phyloP scores from a whole-genome alignment of 2,797 vertebrate genomes.

The Chanos chanos region DNA sequence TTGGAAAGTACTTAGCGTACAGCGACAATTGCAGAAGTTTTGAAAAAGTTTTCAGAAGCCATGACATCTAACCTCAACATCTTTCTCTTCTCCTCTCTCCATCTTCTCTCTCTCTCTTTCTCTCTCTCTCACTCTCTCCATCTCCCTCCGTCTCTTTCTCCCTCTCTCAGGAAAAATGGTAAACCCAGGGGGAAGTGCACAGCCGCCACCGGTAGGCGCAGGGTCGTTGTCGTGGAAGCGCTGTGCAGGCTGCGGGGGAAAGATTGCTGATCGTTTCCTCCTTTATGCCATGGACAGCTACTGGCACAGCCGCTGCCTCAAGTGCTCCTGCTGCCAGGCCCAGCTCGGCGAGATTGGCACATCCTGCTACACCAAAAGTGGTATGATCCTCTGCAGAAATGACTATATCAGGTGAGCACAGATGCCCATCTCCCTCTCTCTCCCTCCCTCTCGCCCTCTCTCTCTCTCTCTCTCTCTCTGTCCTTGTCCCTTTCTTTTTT shows the following conservation, averaged over 20 bases:
- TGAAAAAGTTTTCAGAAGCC: too few species aligned
- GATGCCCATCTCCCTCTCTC: too few species aligned
- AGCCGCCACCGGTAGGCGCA: conserved; percentile 87
- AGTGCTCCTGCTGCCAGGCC: conserved; percentile 98
- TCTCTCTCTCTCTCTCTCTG: too few species aligned
- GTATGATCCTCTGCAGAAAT: conserved; percentile 99
- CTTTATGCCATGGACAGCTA: conserved; percentile 99
- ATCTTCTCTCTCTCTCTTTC: background rate
- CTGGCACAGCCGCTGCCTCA: conserved; percentile 99
- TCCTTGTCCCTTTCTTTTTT: too few species aligned
- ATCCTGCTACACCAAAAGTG: conserved; percentile 98
- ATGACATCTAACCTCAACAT: too few species aligned
- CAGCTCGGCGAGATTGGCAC: conserved; percentile 98
- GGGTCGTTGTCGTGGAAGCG: conserved; percentile 95
- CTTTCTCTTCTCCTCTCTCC: too few species aligned
- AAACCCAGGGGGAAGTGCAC: conserved; percentile 93
- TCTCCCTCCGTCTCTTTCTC: conserved; percentile 1
- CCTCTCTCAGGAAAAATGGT: conserved; percentile 84
- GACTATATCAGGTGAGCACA: conserved; percentile 99
- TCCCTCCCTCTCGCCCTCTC: too few species aligned
- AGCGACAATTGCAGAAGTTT: too few species aligned
- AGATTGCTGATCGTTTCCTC: conserved; percentile 97
- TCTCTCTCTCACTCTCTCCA: conserved; percentile 15
- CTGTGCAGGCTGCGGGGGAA: conserved; percentile 94
- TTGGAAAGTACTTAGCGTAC: too few species aligned